phyloP scores from a whole-genome alignment of 2,888 invertebrate species.

The Ophion obscuratus region DNA sequence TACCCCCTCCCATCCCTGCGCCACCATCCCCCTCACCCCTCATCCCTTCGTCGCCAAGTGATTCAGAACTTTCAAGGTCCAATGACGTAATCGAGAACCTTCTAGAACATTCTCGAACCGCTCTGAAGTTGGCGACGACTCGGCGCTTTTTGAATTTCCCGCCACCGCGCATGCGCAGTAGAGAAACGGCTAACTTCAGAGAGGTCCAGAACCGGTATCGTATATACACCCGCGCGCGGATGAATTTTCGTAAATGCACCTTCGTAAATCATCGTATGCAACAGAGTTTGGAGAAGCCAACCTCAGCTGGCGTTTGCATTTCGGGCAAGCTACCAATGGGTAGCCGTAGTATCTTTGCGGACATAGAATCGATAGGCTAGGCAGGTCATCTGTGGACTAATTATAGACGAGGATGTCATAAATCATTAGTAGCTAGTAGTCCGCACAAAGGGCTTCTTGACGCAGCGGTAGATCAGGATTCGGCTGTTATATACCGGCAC shows the following conservation, averaged over 20 bases:
- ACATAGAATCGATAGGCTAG: constrained; percentile 19
- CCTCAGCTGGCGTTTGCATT: background rate
- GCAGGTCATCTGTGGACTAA: constrained; percentile 50
- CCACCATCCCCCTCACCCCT: too few relatives aligned
- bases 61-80: too few relatives aligned
- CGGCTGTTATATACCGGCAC: constrained; percentile 19
- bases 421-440: constrained; percentile 42
- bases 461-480: constrained; percentile 53
- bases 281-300: background rate
- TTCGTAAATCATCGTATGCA: background rate
- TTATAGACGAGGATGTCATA: constrained; percentile 47
- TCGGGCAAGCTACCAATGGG: background rate
- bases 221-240: too few relatives aligned
- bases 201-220: too few relatives aligned
- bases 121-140: too few relatives aligned
- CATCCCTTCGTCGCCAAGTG: too few relatives aligned
- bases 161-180: too few relatives aligned
- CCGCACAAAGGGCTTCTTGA: constrained; percentile 27
- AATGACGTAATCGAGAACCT: too few relatives aligned
- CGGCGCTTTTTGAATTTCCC: too few relatives aligned
- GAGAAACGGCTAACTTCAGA: too few relatives aligned
- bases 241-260: background rate
- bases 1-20: too few relatives aligned
- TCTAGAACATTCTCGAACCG: too few relatives aligned
- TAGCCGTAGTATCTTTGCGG: background rate